Base-by-base conservation (phyloP, 2,797 vertebrate genomes). In the Sebastes umbrosus region DNA sequence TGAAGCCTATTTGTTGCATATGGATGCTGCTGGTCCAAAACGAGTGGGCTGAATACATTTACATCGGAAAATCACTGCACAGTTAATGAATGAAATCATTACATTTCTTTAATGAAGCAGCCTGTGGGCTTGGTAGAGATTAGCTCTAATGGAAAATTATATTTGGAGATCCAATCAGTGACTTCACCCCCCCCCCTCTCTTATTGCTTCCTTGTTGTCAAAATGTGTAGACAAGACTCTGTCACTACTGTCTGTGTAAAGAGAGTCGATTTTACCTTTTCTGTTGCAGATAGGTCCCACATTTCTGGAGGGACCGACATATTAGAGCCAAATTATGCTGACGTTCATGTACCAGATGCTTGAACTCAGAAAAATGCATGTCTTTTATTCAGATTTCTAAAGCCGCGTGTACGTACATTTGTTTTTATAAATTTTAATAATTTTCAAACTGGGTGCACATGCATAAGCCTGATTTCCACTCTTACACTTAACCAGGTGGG, bases 111-210 rank as follows among this genome's bases (percentile, higher is more conserved):
- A 94, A 93, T 93, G 83, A 94, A 80, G 88, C 75, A 82, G 85
- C 93, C 92, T 85, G 80, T 88, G 88, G 93, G 90, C 92, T 69
- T 57, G 31, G 77, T 76, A 72, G 69, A 75, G 66, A 80, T 73
- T 78, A 89, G 83, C 76, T 84, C 22, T 92, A 92, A 92, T 94
- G 85, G 91, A 80, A 93, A 87, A 87, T 93, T 92, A 92, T 91
- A 92, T 94, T 93, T 91, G 84, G 91, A 87, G 87, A 90, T 87
- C 82, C 67, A 88, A 91, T 92, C 88, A 87, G 62, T 34, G 79
- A 55, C 34, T 77, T 13, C 6, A 8, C 2, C 52, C 39, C 14
- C 20, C 11, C 39, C 39, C 13, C 36, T 6, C 58, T 25, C n/a
- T 18, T 46, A 27, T 68, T 76, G 69, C 84, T 79, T 84, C 43